Conservation (phyloP, 2,797 vertebrate genomes). For the Rousettus madagascariensis region DNA sequence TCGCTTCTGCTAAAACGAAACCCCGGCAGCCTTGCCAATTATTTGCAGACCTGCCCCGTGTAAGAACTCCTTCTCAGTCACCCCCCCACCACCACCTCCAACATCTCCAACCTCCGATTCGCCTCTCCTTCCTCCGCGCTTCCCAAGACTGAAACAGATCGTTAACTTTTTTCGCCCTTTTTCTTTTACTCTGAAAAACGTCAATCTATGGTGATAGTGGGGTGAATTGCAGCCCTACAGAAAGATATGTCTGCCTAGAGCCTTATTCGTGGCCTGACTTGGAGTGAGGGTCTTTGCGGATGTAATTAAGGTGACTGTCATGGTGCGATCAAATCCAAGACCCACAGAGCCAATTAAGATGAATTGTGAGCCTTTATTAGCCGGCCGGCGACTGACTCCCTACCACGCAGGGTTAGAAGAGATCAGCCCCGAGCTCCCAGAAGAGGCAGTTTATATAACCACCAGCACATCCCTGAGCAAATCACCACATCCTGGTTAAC, state of each 20-base stretch:
- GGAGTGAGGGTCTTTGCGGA: background rate
- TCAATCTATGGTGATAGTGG: accelerated
- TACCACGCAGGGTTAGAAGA: too few species aligned
- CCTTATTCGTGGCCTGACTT: background rate
- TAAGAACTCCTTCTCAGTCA: too few species aligned
- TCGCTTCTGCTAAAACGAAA: background rate
- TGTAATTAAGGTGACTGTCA: background rate
- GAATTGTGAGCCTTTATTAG: too few species aligned
- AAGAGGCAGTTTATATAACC: too few species aligned
- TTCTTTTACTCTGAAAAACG: background rate
- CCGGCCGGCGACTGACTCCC: too few species aligned
- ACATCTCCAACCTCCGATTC: too few species aligned
- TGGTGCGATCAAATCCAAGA: too few species aligned
- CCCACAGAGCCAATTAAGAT: too few species aligned
- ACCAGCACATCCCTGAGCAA: too few species aligned
- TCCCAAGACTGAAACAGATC: background rate
- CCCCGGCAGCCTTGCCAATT: background rate
- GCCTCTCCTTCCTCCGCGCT: background rate
- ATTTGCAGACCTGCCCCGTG: background rate
- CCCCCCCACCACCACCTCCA: too few species aligned
- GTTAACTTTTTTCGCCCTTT: accelerated
- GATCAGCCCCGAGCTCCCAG: too few species aligned
- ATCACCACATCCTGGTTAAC: too few species aligned
- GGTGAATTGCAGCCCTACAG: background rate
- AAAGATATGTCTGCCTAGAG: background rate